phyloP scores from a whole-genome alignment of 2,113 vertebrate genomes.

The Passerina amoena region DNA sequence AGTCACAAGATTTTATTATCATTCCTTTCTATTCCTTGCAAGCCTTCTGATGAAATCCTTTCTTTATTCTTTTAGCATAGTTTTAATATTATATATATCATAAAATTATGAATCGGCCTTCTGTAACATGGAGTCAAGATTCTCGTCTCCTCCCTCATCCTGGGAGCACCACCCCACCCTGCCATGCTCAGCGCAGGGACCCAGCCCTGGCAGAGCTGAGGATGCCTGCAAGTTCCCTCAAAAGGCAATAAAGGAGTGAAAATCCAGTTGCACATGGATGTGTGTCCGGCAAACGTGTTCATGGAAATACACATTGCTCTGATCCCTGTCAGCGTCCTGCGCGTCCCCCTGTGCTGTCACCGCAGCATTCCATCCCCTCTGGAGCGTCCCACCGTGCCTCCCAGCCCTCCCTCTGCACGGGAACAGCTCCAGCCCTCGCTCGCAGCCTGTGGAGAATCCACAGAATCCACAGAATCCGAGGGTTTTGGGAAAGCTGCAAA shows the following conservation, averaged over 20 bases:
- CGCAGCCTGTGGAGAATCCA: too few species aligned
- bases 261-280: accelerated
- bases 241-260: background rate
- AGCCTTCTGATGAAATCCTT: too few species aligned
- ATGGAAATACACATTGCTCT: accelerated
- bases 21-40: too few species aligned
- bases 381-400: background rate
- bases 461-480: too few species aligned
- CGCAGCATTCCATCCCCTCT: background rate
- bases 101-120: too few species aligned
- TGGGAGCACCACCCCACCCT: too few species aligned
- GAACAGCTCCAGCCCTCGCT: background rate
- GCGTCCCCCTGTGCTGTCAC: background rate
- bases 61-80: too few species aligned
- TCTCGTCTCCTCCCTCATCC: too few species aligned
- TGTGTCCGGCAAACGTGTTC: accelerated
- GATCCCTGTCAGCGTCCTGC: background rate
- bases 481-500: too few species aligned
- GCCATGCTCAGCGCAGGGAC: accelerated
- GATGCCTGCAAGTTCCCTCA: background rate
- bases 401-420: background rate
- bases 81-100: too few species aligned
- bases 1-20: too few species aligned
- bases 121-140: too few species aligned
- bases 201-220: background rate